Evolutionary conservation across 2,113 vertebrate species (phyloP).

Genomic region (Myrmecobius fasciatus): DNA sequence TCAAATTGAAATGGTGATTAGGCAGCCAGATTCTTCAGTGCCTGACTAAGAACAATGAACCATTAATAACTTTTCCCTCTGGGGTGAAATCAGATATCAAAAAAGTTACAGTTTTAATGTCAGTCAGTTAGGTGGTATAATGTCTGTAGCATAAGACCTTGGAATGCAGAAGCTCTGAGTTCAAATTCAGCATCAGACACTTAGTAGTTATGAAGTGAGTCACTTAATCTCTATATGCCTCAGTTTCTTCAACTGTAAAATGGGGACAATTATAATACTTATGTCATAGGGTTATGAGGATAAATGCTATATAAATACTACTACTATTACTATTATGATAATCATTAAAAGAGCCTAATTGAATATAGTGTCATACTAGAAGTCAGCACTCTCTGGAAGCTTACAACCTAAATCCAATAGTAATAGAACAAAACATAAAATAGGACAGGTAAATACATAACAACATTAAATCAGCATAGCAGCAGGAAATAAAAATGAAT

Average conservation of each 20-base stretch:
- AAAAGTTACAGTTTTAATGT: neutral
- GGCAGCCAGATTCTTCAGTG: neutral
- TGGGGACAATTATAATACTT: neutral
- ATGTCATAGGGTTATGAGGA: neutral
- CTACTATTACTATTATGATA: neutral
- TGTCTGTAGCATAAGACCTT: neutral
- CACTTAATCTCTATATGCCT: neutral
- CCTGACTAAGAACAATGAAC: neutral
- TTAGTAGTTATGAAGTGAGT: neutral
- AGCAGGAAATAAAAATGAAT: neutral
- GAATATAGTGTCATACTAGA: neutral
- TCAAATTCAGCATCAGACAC: neutral
- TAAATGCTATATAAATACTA: neutral
- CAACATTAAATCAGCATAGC: neutral
- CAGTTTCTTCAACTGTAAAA: neutral
- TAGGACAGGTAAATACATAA: neutral
- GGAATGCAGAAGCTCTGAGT: neutral
- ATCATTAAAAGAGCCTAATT: neutral
- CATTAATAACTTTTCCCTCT: neutral
- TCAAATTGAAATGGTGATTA: too few relatives aligned
- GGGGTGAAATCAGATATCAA: neutral
- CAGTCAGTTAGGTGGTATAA: neutral
- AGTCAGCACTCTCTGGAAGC: neutral
- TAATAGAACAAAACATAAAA: neutral
- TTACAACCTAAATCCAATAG: neutral